Evolutionary conservation across 2,113 vertebrate genomes (phyloP), one percentile per base, ranked within the genome.

Genomic region (Mormyrus lacerda): DNA sequence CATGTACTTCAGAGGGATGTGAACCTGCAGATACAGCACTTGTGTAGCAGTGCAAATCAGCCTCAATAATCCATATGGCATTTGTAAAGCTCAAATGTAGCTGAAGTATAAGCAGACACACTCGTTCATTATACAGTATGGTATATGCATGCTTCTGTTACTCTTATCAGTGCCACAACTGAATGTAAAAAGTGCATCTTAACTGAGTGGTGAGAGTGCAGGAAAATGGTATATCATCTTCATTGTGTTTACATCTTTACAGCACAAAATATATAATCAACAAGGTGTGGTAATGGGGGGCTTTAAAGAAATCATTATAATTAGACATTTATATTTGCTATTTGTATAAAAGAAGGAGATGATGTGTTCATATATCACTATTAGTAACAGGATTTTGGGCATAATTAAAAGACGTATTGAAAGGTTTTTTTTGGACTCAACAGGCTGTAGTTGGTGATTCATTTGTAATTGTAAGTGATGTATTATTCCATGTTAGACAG

Each of bases 391-490:
- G n/a, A 27, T 27, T 17, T 13, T 84, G 3, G 42, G 73, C 27
- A 58, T 44, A 89, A 58, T 6, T 19, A 53, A 53, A 58, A 53
- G 6, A 89, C 3, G 2, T 44, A 84, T 24, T 53, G 45, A 3
- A 82, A 24, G 42, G 79, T 42, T 51, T 39, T 55, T 55, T 84
- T 84, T 31, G 31, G 35, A 47, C 73, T 53, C 69, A 83, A 84
- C 47, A 84, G 42, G 31, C 76, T 89, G 51, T 6, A 39, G 82
- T 39, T 84, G 21, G 55, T 85, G 44, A 86, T 69, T 89, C 83
- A 48, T 73, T 45, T 61, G 6, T 13, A 24, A 58, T 61, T 27
- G 7, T 50, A 53, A 21, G 39, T 5, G 24, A 61, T 61, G 51
- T 85, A 21, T 61, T 58, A 35, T 45, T 47, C 39, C 76, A 58